These are phyloP conservation scores for Steatornis caripensis DNA, from an alignment of 2,113 vertebrate genomes.

Conservation along the genomic window DNA sequence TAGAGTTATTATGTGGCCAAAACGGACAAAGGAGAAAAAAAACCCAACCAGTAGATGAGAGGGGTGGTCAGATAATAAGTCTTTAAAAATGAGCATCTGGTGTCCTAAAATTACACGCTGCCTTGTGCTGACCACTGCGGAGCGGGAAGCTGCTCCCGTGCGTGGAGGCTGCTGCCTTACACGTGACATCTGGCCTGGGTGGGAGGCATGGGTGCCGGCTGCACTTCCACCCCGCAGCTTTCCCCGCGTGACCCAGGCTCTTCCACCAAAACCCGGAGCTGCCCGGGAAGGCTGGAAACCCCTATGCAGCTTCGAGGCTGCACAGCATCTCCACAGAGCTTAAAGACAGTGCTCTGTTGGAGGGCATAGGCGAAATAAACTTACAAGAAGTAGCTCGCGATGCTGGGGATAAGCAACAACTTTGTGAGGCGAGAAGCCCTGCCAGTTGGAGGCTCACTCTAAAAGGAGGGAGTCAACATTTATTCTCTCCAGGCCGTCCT, in stretches of 20 bases:
- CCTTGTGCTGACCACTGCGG: not conserved
- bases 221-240: not conserved
- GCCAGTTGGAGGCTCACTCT: not conserved
- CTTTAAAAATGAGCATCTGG: not conserved
- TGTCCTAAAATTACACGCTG: not conserved
- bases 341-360: not conserved
- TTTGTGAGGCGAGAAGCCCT: not conserved
- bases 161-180: not conserved
- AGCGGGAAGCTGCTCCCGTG: rapidly evolving
- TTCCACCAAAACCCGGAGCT: not conserved
- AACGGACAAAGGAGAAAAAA: not conserved
- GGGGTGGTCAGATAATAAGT: not conserved
- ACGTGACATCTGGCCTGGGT: not conserved
- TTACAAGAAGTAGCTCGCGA: not conserved
- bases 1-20: not conserved
- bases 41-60: not conserved
- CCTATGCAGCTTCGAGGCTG: not conserved
- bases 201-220: rapidly evolving
- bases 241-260: not conserved
- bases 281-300: not conserved
- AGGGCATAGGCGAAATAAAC: not conserved
- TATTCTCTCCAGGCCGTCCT: not conserved
- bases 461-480: not conserved
- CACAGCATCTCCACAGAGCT: not conserved
- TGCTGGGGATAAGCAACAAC: not conserved